Evolutionary conservation across 2,797 vertebrate species (phyloP).

Genomic region (Mycteria americana): DNA sequence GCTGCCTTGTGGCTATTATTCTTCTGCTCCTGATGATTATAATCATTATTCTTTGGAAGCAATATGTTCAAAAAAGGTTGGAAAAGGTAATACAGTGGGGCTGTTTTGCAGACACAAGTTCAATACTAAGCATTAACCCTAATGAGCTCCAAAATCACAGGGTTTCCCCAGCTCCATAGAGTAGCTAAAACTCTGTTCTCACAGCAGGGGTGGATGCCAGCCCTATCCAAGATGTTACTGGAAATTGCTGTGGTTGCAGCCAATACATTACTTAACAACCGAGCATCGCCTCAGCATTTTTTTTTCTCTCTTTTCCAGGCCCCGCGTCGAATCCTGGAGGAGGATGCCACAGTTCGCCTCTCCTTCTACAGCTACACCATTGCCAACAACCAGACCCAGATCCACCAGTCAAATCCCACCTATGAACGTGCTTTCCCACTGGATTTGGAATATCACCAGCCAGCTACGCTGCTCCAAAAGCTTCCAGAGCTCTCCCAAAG

Average conservation of each 20-base stretch:
- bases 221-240: slow-evolving; percentile 8
- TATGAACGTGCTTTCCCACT: slow-evolving; percentile 89
- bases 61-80: slow-evolving; percentile 88
- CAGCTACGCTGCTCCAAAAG: slow-evolving; percentile 81
- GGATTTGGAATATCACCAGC: slow-evolving; percentile 90
- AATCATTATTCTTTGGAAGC: slow-evolving; percentile 90
- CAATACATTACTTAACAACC: not conserved
- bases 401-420: slow-evolving; percentile 84
- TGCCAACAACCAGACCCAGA: slow-evolving; percentile 83
- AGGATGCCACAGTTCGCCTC: slow-evolving; percentile 86
- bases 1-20: slow-evolving; percentile 91
- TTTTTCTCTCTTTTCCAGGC: slow-evolving; percentile 69
- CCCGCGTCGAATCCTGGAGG: slow-evolving; percentile 88
- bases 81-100: slow-evolving; percentile 82
- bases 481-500: slow-evolving; percentile 89
- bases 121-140: not conserved
- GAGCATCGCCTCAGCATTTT: not conserved
- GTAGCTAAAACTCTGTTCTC: not conserved
- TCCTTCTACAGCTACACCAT: slow-evolving; percentile 90
- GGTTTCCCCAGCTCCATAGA: not conserved
- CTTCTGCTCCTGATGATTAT: slow-evolving; percentile 88
- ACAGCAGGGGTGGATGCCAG: slow-evolving; percentile 4
- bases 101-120: not conserved
- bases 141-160: not conserved
- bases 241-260: slow-evolving; percentile 2